Base-by-base conservation (phyloP, 2,888 invertebrate genomes). In the Villa cingulata region DNA sequence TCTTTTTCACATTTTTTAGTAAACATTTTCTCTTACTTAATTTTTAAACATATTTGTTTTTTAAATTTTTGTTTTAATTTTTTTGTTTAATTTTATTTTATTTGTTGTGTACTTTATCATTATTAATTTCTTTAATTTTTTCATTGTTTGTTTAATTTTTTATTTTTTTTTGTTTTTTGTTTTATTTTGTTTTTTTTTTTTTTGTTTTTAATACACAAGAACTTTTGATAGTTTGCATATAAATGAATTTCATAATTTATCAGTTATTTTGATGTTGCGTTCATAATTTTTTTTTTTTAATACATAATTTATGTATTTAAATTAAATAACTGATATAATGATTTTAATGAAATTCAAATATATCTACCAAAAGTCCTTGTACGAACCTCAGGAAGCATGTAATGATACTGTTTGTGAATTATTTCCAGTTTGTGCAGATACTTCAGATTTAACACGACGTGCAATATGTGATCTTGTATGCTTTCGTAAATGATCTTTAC, bases 381-480 rank as follows among this genome's bases (percentile, higher is more conserved):
- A 73, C 57, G 66, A 66, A 65, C 67, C 68, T 74, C 73, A 64
- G 71, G 72, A 60, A 56, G 66, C 64, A 50, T 67, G 65, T 54
- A 66, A 58, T 54, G 62, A 52, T 49, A 58, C 63, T 51, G 62
- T 63, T 57, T 67, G 67, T 56, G 62, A 57, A 55, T 69, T 72
- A 57, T 68, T 72, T 51, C 72, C 70, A 46, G 71, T 69, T 67
- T 83, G 83, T 61, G 83, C 84, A 41, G 85, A 83, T 56, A 87
- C 73, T 66, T 87, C 86, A 14, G 86, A 86, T 68, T 88, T 88
- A 46, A 87, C 86, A 51, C 86, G 79, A 47, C 86, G 76, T 38
- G 86, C 86, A 65, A 87, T 86, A 65, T 88, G 87, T 53, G 86
- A 86, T 40, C 86, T 77, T 37, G 86, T 84, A 65, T 88, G 87